These are phyloP conservation scores for Anabacerthia variegaticeps DNA, from an alignment of 2,797 vertebrate species.

Conservation along the genomic window DNA sequence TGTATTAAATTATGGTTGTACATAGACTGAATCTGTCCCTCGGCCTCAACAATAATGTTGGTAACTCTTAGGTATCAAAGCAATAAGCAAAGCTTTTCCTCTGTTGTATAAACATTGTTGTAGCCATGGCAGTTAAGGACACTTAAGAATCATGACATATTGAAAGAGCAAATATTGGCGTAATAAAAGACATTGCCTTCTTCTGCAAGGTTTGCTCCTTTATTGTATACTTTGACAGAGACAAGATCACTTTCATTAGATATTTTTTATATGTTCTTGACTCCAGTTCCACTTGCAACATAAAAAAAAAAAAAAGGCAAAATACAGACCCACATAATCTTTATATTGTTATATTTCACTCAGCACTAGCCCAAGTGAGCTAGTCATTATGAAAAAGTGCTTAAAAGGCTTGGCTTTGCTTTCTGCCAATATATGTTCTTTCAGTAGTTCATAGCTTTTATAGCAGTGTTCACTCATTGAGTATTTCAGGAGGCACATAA, in stretches of 20 bases:
- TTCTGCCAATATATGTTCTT: neutral
- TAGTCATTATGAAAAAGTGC: neutral
- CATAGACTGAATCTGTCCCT: neutral
- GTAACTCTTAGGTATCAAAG: neutral
- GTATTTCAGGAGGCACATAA: neutral
- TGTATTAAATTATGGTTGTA: neutral
- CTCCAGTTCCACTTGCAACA: neutral
- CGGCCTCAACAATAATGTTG: neutral
- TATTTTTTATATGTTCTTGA: neutral
- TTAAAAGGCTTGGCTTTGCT: neutral
- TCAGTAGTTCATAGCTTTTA: neutral
- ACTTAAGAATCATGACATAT: neutral
- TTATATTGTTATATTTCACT: neutral
- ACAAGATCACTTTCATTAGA: neutral
- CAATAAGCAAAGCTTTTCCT: neutral
- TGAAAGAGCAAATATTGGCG: neutral
- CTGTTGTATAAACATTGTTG: constrained; percentile 1
- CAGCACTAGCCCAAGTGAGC: neutral
- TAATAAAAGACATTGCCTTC: neutral
- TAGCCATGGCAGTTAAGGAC: neutral
- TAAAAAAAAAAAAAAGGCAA: neutral
- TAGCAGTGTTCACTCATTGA: neutral
- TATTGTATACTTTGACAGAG: neutral
- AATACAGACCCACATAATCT: neutral
- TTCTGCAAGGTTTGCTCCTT: neutral